Evolutionary conservation across 2,888 invertebrate genomes (phyloP).

Genomic region (Tipula confusa): DNA sequence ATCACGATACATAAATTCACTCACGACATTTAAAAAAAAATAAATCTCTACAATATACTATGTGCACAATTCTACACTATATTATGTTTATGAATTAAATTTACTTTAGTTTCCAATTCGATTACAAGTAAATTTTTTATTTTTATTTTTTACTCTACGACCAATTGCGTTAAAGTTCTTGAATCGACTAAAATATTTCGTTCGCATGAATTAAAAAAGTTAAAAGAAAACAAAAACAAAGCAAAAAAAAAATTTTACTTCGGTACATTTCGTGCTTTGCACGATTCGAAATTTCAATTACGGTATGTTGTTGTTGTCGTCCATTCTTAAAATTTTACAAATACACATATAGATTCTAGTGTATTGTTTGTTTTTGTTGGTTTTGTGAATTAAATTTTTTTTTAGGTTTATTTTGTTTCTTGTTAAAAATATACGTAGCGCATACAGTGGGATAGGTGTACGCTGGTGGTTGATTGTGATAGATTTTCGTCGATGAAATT

Average conservation of each 20-base stretch:
- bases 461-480: background rate
- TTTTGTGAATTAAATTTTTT: background rate
- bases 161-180: background rate
- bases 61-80: background rate
- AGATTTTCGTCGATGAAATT: too few species aligned
- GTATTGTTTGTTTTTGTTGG: conserved; percentile 14
- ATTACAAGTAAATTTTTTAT: background rate
- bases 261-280: background rate
- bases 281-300: background rate
- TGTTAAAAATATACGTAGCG: background rate
- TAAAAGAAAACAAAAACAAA: background rate
- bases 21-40: background rate
- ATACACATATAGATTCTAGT: background rate
- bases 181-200: background rate
- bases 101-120: background rate
- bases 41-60: background rate
- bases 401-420: background rate
- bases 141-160: background rate
- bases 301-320: background rate
- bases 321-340: conserved; percentile 25
- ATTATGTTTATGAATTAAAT: conserved; percentile 15
- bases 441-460: background rate
- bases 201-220: background rate
- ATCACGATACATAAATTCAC: background rate
- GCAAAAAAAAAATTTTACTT: background rate